Conservation (phyloP, 2,797 vertebrate species). For the Leptoclinus maculatus region DNA sequence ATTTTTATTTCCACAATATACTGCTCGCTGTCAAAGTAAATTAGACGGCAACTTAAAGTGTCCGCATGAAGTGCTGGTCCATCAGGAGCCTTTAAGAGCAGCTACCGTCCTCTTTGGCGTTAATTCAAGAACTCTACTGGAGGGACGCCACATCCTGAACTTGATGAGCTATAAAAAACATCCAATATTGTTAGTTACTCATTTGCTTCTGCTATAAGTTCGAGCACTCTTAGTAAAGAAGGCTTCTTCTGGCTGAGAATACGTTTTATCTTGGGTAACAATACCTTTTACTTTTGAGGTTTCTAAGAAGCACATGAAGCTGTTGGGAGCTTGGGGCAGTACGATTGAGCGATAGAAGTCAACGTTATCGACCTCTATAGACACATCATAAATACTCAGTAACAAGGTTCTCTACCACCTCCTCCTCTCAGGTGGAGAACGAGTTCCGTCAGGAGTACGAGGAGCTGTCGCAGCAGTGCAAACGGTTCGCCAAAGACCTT, state of each 20-base stretch:
- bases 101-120: background rate
- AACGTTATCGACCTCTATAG: background rate
- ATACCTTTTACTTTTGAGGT: background rate
- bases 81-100: background rate
- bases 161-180: no score
- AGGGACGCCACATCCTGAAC: background rate
- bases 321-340: background rate
- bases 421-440: slow-evolving; percentile 88
- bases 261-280: background rate
- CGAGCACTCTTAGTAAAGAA: background rate
- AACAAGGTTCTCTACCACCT: background rate
- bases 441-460: slow-evolving; percentile 98
- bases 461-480: slow-evolving; percentile 97
- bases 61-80: background rate
- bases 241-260: background rate
- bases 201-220: background rate
- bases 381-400: background rate
- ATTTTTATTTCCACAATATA: slow-evolving; percentile 1
- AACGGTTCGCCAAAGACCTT: slow-evolving; percentile 96
- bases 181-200: background rate
- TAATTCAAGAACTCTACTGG: background rate
- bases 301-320: background rate
- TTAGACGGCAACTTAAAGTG: background rate
- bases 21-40: slow-evolving; percentile 24
- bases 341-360: background rate